Evolutionary conservation across 2,113 vertebrate species (phyloP).

Genomic region (Phyllopteryx taeniolatus): DNA sequence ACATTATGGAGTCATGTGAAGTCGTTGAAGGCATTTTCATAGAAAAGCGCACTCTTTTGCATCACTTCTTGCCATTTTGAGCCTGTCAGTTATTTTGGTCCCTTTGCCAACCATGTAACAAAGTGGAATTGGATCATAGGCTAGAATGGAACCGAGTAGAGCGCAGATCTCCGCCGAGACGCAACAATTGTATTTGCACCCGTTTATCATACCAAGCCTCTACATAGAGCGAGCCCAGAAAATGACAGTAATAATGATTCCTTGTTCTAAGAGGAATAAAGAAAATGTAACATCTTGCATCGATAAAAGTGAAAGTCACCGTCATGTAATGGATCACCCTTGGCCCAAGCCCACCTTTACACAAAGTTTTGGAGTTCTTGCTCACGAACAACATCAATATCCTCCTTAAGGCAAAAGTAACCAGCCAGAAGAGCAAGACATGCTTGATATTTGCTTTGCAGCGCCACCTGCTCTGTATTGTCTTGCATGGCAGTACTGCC

Average conservation of each 20-base stretch:
- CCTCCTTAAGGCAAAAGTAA: background rate
- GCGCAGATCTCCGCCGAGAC: background rate
- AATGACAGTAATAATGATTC: background rate
- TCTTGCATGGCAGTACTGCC: constrained; percentile 24
- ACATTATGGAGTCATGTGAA: constrained; percentile 19
- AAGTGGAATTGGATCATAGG: background rate
- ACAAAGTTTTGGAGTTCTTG: background rate
- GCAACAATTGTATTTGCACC: background rate
- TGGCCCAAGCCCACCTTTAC: background rate
- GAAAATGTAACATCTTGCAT: no score
- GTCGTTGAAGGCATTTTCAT: constrained; percentile 3
- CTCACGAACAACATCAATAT: background rate
- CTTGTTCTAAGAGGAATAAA: no score
- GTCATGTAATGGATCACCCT: background rate
- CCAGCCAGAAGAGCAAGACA: background rate
- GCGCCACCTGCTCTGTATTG: constrained; percentile 1
- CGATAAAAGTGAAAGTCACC: no score
- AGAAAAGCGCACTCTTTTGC: constrained; percentile 4
- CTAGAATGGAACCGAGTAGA: background rate
- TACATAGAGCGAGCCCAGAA: background rate
- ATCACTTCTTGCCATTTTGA: background rate
- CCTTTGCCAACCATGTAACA: background rate
- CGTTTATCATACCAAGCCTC: background rate
- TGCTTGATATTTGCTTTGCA: constrained; percentile 18
- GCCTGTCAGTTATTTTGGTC: background rate